Conservation (phyloP, 2,888 invertebrate genomes). For the Apotomis capreana region DNA sequence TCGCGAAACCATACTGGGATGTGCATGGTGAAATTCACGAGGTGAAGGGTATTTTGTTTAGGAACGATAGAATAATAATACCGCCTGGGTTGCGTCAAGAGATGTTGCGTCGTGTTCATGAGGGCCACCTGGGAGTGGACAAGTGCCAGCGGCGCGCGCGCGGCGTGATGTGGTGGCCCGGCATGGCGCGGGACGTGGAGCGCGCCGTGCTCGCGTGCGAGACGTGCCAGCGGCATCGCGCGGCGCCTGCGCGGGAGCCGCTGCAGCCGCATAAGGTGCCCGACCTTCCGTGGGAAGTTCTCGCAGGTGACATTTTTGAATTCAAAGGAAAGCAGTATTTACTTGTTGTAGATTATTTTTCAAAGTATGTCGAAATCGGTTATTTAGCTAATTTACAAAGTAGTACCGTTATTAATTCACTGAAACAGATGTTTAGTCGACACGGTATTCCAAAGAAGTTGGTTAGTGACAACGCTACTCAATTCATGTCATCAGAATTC, state of each 20-base stretch:
- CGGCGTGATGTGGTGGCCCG: conserved; percentile 45
- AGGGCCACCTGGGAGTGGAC: conserved; percentile 42
- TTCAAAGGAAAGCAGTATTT: too few species aligned
- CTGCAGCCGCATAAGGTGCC: conserved; percentile 41
- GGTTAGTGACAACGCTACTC: too few species aligned
- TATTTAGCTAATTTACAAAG: too few species aligned
- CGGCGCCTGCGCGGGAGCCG: conserved; percentile 43
- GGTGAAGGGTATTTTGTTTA: neutral
- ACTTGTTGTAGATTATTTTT: too few species aligned
- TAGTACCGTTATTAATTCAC: too few species aligned
- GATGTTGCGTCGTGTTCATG: conserved; percentile 4
- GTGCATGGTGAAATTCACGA: neutral
- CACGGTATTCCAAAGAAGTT: too few species aligned
- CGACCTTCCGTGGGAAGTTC: conserved; percentile 11
- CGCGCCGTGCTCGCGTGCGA: conserved; percentile 38
- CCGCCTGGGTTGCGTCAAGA: neutral
- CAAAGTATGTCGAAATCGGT: too few species aligned
- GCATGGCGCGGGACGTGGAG: conserved; percentile 43
- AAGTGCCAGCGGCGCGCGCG: conserved; percentile 43
- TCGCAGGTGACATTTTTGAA: too few species aligned
- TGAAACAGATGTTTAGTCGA: too few species aligned
- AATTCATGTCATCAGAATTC: too few species aligned
- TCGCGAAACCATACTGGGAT: neutral
- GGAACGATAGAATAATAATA: neutral
- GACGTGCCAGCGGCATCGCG: conserved; percentile 43